These are phyloP conservation scores for Drepanosiphum platanoidis DNA, from an alignment of 2,888 invertebrate genomes.

Conservation along the genomic window DNA sequence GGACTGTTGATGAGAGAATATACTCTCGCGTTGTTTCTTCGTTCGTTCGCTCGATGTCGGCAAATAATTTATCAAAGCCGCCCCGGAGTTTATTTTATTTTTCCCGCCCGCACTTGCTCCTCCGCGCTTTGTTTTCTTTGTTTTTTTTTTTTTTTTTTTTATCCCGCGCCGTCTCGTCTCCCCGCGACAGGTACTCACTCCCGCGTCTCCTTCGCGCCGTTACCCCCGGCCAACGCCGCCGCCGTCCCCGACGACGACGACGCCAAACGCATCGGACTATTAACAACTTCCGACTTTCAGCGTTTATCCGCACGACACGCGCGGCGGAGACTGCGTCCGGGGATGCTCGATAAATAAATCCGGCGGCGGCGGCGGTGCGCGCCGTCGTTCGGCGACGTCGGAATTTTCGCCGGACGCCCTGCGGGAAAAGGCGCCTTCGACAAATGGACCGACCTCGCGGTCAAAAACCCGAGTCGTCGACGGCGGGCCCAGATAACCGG, in stretches of 20 bases:
- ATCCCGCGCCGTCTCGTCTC: not conserved
- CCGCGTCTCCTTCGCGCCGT: not conserved
- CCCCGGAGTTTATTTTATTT: not conserved
- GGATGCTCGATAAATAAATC: not conserved
- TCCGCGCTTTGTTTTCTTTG: too few relatives aligned
- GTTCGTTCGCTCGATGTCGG: conserved; percentile 39
- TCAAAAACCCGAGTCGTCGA: not conserved
- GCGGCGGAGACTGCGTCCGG: not conserved
- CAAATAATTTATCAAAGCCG: conserved; percentile 60
- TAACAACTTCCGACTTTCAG: conserved; percentile 21
- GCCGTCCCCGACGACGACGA: not conserved
- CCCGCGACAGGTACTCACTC: not conserved
- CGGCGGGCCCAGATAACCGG: not conserved
- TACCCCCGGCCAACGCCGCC: not conserved
- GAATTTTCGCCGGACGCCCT: not conserved
- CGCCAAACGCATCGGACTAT: conserved; percentile 20
- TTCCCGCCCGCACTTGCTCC: not conserved
- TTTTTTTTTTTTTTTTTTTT: not conserved
- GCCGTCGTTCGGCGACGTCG: not conserved
- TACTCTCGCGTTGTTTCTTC: conserved; percentile 55
- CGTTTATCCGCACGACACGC: not conserved
- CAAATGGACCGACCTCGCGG: conserved; percentile 11
- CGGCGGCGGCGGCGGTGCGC: too few relatives aligned
- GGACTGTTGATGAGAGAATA: conserved; percentile 60
- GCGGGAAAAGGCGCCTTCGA: not conserved